These are phyloP conservation scores for Clarias magur DNA, from an alignment of 2,113 vertebrate species.

Conservation along the genomic window DNA sequence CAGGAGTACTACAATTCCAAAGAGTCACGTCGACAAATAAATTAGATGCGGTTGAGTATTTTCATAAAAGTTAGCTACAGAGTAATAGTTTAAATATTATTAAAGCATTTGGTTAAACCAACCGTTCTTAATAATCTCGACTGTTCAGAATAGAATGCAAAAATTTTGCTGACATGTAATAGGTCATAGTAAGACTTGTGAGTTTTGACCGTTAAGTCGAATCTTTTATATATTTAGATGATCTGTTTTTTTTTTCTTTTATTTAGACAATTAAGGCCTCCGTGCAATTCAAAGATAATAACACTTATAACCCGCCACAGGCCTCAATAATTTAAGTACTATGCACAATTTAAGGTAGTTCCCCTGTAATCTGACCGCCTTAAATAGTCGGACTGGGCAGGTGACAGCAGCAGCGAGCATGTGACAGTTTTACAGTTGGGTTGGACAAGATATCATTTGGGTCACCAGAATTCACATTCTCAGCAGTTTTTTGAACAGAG, in stretches of 20 bases:
- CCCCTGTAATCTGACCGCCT: not conserved
- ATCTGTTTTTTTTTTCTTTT: not conserved
- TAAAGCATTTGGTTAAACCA: not conserved
- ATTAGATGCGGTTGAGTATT: not conserved
- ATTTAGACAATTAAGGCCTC: not conserved
- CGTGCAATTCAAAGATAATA: not conserved
- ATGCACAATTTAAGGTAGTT: not conserved
- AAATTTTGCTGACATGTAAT: not conserved
- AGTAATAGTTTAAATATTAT: not conserved
- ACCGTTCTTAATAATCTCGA: too few species aligned
- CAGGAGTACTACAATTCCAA: not conserved
- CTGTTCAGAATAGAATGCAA: not conserved
- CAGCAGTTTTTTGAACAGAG: constrained; percentile 18
- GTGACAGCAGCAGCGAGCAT: constrained; percentile 28
- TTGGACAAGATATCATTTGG: constrained; percentile 18
- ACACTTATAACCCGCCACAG: too few species aligned
- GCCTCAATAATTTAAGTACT: not conserved
- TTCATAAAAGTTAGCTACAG: not conserved
- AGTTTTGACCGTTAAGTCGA: not conserved
- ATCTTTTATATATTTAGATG: not conserved
- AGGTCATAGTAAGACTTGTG: not conserved
- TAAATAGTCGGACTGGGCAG: not conserved
- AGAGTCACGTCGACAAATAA: not conserved
- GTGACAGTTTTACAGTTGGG: constrained; percentile 20
- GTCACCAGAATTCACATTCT: not conserved